These are phyloP conservation scores for Galeruca laticollis DNA, from an alignment of 2,888 invertebrate genomes.

Conservation along the genomic window DNA sequence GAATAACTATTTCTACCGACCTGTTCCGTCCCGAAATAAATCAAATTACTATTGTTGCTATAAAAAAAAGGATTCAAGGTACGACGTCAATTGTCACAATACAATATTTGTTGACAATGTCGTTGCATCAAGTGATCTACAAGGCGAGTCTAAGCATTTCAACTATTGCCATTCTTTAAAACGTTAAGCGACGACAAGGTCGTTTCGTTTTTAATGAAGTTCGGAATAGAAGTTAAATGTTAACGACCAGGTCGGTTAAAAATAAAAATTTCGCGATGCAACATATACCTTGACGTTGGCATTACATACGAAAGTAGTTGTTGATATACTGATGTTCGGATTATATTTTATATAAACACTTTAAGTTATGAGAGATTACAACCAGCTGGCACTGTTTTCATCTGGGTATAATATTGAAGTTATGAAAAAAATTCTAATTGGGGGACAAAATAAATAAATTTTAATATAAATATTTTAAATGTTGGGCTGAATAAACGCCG, in stretches of 20 bases:
- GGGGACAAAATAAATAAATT: too few relatives aligned
- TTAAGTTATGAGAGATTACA: too few relatives aligned
- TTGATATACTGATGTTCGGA: background rate
- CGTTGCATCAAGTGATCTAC: constrained; percentile 6
- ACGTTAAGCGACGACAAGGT: background rate
- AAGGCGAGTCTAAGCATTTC: constrained; percentile 4
- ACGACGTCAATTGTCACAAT: background rate
- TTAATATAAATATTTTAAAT: too few relatives aligned
- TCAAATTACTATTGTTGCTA: too few relatives aligned
- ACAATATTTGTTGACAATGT: constrained; percentile 11
- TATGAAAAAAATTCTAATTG: too few relatives aligned
- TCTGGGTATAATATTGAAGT: too few relatives aligned
- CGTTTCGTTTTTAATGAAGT: background rate
- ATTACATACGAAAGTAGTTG: background rate
- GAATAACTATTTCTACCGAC: too few relatives aligned
- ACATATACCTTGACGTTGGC: background rate
- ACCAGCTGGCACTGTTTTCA: too few relatives aligned
- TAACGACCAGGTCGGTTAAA: background rate
- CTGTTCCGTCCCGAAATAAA: too few relatives aligned
- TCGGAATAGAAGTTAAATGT: background rate
- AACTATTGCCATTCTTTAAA: background rate
- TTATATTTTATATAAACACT: too few relatives aligned
- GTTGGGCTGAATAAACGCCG: too few relatives aligned
- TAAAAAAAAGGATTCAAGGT: background rate
- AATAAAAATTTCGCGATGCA: constrained; percentile 2